Evolutionary conservation across 2,888 invertebrate genomes (phyloP).

Genomic region (Romanomermis culicivorax): DNA sequence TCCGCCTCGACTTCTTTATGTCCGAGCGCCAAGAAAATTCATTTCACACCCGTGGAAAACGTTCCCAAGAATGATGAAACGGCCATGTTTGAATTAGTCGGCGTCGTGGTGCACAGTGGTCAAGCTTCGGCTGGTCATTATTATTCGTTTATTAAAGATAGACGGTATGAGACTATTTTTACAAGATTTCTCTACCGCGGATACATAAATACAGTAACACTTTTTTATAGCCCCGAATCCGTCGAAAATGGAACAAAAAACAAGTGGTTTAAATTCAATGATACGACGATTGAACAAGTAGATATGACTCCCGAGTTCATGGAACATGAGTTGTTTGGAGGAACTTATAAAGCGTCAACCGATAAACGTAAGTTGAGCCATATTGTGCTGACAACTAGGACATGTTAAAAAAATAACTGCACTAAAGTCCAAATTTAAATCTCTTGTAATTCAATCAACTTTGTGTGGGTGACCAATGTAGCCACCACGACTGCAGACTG

Average conservation of each 20-base stretch:
- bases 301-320: conserved; percentile 33
- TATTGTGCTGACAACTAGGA: no score
- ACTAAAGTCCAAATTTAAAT: no score
- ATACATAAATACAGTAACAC: no score
- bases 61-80: conserved; percentile 7
- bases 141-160: conserved; percentile 35
- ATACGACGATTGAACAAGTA: conserved; percentile 35
- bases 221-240: no score
- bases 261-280: conserved; percentile 37
- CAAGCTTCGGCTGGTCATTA: conserved; percentile 38
- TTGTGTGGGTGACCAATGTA: conserved; percentile 3
- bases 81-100: conserved; percentile 33
- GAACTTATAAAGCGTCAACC: conserved; percentile 34
- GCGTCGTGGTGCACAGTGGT: conserved; percentile 37
- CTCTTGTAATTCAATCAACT: no score
- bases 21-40: no score
- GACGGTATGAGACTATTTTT: conserved; percentile 11
- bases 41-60: no score
- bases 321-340: conserved; percentile 36
- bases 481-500: no score
- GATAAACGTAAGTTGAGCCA: conserved; percentile 6
- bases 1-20: no score
- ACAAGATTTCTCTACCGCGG: neutral
- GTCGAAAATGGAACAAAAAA: no score
- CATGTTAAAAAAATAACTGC: no score